phyloP scores from a whole-genome alignment of 2,797 vertebrate genomes.

The Amblyraja radiata region DNA sequence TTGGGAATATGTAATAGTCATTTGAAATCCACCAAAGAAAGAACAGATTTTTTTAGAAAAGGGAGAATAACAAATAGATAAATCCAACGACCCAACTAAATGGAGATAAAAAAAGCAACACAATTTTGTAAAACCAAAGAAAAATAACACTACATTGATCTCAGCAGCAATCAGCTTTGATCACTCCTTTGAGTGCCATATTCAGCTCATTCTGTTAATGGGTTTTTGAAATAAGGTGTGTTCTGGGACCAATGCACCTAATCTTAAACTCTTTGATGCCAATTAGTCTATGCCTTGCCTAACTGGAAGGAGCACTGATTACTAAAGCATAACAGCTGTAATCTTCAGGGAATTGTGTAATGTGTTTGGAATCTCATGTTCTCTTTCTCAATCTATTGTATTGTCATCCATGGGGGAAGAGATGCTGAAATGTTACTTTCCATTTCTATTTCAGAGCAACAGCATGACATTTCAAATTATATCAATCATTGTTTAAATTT shows the following conservation, averaged over 20 bases:
- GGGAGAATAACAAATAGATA: neutral
- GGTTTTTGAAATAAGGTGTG: conserved; percentile 55
- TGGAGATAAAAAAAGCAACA: neutral
- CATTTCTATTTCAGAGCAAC: neutral
- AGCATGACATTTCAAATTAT: neutral
- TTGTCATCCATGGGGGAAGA: conserved; percentile 7
- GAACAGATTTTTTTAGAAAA: neutral
- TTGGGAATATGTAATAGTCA: neutral
- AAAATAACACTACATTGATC: conserved; percentile 41
- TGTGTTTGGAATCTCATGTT: conserved; percentile 51
- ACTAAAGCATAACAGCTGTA: conserved; percentile 58
- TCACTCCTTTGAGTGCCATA: conserved; percentile 48
- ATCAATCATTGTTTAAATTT: neutral
- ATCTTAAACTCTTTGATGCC: conserved; percentile 63
- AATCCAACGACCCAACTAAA: neutral
- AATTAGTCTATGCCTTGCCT: conserved; percentile 51
- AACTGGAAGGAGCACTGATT: conserved; percentile 55
- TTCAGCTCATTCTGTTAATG: conserved; percentile 44
- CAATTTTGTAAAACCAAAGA: conserved; percentile 18
- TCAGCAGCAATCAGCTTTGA: conserved; percentile 45
- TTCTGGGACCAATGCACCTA: conserved; percentile 60
- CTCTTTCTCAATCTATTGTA: conserved; percentile 39
- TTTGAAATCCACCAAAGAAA: neutral
- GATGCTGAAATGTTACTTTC: conserved; percentile 3
- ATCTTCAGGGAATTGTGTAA: conserved; percentile 51